These are phyloP conservation scores for Thecocarcelia acutangulata DNA, from an alignment of 2,888 invertebrate species.

Conservation along the genomic window DNA sequence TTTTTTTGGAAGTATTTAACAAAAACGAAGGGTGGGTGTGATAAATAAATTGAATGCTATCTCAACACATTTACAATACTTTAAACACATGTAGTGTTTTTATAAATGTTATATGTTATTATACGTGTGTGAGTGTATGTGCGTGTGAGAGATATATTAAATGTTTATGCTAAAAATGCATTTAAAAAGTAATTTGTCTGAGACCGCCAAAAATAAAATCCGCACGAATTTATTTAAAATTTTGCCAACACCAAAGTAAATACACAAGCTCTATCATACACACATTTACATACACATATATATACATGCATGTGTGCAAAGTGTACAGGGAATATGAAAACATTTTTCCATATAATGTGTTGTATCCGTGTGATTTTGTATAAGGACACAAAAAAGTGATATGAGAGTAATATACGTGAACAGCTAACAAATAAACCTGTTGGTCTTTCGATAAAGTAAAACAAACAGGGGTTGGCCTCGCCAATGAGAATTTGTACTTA, in stretches of 20 bases:
- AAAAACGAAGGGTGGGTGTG: conserved; percentile 28
- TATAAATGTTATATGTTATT: conserved; percentile 10
- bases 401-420: conserved; percentile 65
- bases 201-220: conserved; percentile 76
- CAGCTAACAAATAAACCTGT: conserved; percentile 71
- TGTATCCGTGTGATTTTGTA: conserved; percentile 49
- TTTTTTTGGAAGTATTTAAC: neutral
- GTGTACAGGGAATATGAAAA: conserved; percentile 57
- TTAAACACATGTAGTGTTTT: conserved; percentile 57
- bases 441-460: conserved; percentile 62
- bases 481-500: conserved; percentile 8
- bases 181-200: conserved; percentile 81
- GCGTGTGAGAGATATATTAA: conserved; percentile 58
- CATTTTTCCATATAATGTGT: conserved; percentile 56
- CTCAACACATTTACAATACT: conserved; percentile 68
- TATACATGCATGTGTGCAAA: conserved; percentile 17
- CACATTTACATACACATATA: neutral
- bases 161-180: conserved; percentile 75
- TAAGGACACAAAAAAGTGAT: conserved; percentile 44
- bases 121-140: neutral
- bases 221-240: conserved; percentile 79
- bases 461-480: conserved; percentile 17
- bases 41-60: conserved; percentile 69
- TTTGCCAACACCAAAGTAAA: conserved; percentile 68
- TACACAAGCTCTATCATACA: conserved; percentile 18